Percentiles rank a stretch among this genome's conserved stretches.
phyloP scores from a whole-genome alignment of 2,113 vertebrate species.

The Syngnathus floridae region DNA sequence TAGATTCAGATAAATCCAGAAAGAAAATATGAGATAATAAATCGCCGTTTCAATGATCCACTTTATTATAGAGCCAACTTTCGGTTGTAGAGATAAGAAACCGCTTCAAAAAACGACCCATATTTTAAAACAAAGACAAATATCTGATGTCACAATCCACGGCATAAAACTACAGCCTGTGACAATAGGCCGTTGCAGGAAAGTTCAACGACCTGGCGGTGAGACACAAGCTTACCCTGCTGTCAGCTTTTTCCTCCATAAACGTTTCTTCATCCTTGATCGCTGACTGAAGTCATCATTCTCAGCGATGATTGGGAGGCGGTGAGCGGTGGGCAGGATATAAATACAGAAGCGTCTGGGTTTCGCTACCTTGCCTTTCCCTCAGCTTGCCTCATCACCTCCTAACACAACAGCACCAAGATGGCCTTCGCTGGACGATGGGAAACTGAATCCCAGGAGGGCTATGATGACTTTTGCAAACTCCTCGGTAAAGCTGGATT shows the following conservation, averaged over 20 bases:
- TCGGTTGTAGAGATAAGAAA: constrained; percentile 21
- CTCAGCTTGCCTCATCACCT: constrained; percentile 44
- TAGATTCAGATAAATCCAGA: too few species aligned
- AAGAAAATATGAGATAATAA: too few species aligned
- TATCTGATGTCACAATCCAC: constrained; percentile 26
- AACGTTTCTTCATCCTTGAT: constrained; percentile 18
- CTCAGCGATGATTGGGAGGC: constrained; percentile 38
- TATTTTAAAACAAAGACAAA: constrained; percentile 26
- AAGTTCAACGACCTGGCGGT: constrained; percentile 57
- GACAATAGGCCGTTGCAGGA: constrained; percentile 29
- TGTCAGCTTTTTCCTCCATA: constrained; percentile 53
- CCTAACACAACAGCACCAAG: constrained; percentile 25
- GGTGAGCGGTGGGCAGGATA: constrained; percentile 41
- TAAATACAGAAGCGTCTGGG: constrained; percentile 38
- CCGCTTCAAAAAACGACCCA: not conserved
- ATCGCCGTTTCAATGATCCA: not conserved
- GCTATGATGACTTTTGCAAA: constrained; percentile 81
- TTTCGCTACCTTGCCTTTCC: constrained; percentile 43
- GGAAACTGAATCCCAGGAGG: constrained; percentile 78
- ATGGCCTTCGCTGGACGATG: constrained; percentile 85
- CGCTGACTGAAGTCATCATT: constrained; percentile 40
- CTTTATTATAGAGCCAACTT: constrained; percentile 12
- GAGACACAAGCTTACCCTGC: constrained; percentile 17
- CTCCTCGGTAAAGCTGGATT: constrained; percentile 61
- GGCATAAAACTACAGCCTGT: constrained; percentile 31